Base-by-base conservation (phyloP, 2,888 invertebrate genomes). In the Pristionchus mayeri region DNA sequence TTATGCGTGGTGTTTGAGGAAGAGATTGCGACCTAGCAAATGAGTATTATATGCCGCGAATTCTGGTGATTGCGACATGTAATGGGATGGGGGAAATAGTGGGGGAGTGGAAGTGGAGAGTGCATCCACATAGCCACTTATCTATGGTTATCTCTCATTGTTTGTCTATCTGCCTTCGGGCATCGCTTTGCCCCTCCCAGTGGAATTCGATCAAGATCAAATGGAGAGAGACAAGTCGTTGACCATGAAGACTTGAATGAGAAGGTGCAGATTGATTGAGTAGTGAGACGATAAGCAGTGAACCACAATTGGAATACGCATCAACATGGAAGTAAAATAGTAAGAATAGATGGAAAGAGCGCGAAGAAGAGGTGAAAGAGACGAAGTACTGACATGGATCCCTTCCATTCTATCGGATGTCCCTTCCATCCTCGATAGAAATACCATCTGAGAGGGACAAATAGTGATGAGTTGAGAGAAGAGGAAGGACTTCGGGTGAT, bases 361-460 rank as follows among this genome's bases (percentile, higher is more conserved):
- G 6, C 9, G 27, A 13, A 21, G 24, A 18, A 27, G 30, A 50
- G n/a, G 76, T 27, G 76, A 27, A 37, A 76, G 27, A 27, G 34
- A 67, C 40, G 67, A 37, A 6, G 27, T 1, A 67, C 0, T 37
- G 67, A 67, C 3, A 67, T 67, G 37, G 67, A 67, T 67, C 16
- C 37, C 37, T 37, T 67, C 37, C 21, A 67, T 67, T 67, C 67
- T 67, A 67, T 67, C 67, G 67, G 67, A 67, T 67, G 37, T 40
- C 67, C 67, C 37, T 6, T 67, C 67, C 37, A 37, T 30, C 48
- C 24, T 34, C 13, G 34, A 52, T 18, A 40, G 37, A 50, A 52
- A 48, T 54, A 54, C 37, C 34, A 80, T 44, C 48, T 44, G 52
- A 37, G n/a, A 80, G 30, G 21, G 54, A 54, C 54, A 80, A 80